Evolutionary conservation across 2,797 vertebrate genomes (phyloP).

Genomic region (Triplophysa yarkandensis): DNA sequence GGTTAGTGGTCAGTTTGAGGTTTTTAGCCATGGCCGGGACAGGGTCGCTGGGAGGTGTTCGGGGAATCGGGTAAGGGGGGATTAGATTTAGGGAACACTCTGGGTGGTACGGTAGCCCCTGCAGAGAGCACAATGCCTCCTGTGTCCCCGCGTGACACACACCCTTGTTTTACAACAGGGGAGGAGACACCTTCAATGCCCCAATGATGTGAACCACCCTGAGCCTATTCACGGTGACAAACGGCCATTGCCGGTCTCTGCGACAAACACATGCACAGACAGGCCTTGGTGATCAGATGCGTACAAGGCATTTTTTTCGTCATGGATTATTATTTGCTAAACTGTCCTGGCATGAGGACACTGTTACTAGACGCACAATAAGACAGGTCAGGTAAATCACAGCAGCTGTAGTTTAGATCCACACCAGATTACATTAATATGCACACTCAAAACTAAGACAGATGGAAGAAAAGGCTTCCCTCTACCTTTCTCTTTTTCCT

Average conservation of each 20-base stretch:
- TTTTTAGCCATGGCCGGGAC: conserved; percentile 22
- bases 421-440: conserved; percentile 6
- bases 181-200: conserved; percentile 89
- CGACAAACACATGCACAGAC: conserved; percentile 43
- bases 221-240: conserved; percentile 89
- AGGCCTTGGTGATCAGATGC: not conserved
- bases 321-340: conserved; percentile 14
- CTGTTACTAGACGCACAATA: not conserved
- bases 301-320: conserved; percentile 3
- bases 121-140: conserved; percentile 84
- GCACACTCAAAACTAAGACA: conserved; percentile 9
- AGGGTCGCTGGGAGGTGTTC: conserved; percentile 44
- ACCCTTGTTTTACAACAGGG: conserved; percentile 98
- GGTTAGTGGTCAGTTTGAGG: conserved; percentile 41
- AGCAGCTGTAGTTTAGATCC: not conserved
- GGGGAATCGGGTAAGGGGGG: conserved; percentile 54
- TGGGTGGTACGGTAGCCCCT: conserved; percentile 92
- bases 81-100: conserved; percentile 82
- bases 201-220: conserved; percentile 91
- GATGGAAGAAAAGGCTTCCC: conserved; percentile 33
- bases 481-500: conserved; percentile 48
- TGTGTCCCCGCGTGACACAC: conserved; percentile 84
- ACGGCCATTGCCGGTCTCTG: conserved; percentile 82
- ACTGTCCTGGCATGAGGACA: not conserved
- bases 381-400: conserved; percentile 1